Evolutionary conservation across 1,140 invertebrate species (phyloP).

Genomic region (Pogonus chalceus): DNA sequence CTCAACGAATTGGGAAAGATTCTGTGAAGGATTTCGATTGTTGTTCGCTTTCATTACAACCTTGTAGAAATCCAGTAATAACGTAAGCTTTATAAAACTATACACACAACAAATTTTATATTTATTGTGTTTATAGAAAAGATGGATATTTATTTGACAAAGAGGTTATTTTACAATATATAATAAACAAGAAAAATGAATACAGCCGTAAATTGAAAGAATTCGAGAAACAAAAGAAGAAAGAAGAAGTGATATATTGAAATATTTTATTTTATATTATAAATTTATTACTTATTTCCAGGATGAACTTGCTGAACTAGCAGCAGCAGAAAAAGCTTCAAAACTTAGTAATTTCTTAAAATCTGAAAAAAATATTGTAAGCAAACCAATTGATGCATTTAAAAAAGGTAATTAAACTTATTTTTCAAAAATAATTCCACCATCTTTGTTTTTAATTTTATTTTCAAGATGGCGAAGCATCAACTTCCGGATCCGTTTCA

Average conservation of each 20-base stretch:
- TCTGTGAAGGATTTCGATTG: slow-evolving; percentile 97
- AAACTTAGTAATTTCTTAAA: slow-evolving; percentile 69
- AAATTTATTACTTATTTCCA: slow-evolving; percentile 26
- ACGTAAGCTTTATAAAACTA: slow-evolving; percentile 48
- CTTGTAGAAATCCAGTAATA: slow-evolving; percentile 80
- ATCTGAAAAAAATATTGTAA: slow-evolving; percentile 60
- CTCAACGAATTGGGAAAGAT: slow-evolving; percentile 84
- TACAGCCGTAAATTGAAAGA: slow-evolving; percentile 83
- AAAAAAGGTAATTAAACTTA: slow-evolving; percentile 37
- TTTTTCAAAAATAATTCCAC: neutral
- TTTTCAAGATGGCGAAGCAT: slow-evolving; percentile 18
- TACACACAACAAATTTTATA: slow-evolving; percentile 15
- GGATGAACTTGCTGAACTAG: slow-evolving; percentile 50
- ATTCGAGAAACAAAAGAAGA: slow-evolving; percentile 80
- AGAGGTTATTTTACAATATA: slow-evolving; percentile 93
- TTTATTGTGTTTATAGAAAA: slow-evolving; percentile 45
- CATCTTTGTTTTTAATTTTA: slow-evolving; percentile 13
- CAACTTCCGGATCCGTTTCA: too few species aligned
- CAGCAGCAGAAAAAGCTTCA: slow-evolving; percentile 57
- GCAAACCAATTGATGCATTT: slow-evolving; percentile 36
- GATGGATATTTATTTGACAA: slow-evolving; percentile 96
- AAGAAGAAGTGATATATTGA: slow-evolving; percentile 45
- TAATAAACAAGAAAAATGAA: slow-evolving; percentile 91
- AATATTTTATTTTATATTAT: too few species aligned
- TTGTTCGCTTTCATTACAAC: slow-evolving; percentile 93